Base-by-base conservation (phyloP, 2,113 vertebrate genomes). In the Eclectus roratus region DNA sequence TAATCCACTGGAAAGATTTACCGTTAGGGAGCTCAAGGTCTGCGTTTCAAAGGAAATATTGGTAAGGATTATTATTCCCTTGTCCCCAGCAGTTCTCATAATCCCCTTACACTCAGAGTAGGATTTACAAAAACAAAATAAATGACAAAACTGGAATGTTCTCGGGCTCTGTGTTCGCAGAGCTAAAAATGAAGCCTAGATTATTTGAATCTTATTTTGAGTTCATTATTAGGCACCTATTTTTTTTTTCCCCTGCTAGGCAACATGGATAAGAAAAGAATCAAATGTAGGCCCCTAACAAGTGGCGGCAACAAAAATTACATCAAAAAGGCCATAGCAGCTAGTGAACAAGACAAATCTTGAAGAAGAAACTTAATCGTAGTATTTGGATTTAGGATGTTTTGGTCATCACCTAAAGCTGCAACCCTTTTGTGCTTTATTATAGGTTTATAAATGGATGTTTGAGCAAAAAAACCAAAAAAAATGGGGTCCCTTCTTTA, bases 61-160 rank as follows among this genome's bases (percentile, higher is more conserved):
- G 91, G 81, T 94, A 89, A 91, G 94, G 91, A 94, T 97, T 98
- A 96, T 95, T 97, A 96, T 95, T 96, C 96, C 87, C 83, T 91
- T 90, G 90, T 93, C 28, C 89, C 94, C 94, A 85, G n/a, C 65
- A 93, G 85, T 93, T 93, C 76, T 66, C 77, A 65, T 85, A 96
- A 93, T 94, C 68, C 66, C 78, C 72, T 97, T 94, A 91, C 74
- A 47, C 77, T 91, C 71, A 39, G 64, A 89, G 37, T 16, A 76
- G 46, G 88, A 97, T 94, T 97, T 95, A 84, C 79, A 91, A 96
- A 93, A 55, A 84, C 43, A 85, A 91, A 91, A 66, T 91, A 92
- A 94, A 94, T 91, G 58, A 84, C 60, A 94, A 93, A 94, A 86
- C 71, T 77, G 49, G 91, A 94, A 55, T 91, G 49, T 64, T 78